Evolutionary conservation across 2,113 vertebrate genomes (phyloP).

Genomic region (Calcarius ornatus): DNA sequence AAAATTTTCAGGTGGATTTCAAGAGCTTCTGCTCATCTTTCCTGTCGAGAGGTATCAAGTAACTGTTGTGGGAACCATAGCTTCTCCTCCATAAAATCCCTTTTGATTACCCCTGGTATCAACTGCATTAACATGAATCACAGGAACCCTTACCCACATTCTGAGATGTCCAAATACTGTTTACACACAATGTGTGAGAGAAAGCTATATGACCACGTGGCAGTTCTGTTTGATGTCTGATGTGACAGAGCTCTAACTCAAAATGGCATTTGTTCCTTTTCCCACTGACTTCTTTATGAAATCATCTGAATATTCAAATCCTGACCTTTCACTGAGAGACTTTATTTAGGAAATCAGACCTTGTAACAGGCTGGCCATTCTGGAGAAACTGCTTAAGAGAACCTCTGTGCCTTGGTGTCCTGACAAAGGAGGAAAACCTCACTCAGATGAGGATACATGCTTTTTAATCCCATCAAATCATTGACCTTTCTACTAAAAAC

Average conservation of each 20-base stretch:
- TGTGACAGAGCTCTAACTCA: not conserved
- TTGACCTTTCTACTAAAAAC: not conserved
- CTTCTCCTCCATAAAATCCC: not conserved
- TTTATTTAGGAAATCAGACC: not conserved
- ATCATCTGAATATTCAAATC: not conserved
- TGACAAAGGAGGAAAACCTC: not conserved
- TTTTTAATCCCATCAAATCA: not conserved
- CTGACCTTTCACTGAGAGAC: not conserved
- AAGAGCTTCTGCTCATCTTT: not conserved
- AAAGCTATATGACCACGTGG: accelerated
- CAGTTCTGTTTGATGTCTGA: not conserved
- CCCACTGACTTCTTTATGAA: not conserved
- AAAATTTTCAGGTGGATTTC: not conserved
- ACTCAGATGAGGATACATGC: not conserved
- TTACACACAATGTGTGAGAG: not conserved
- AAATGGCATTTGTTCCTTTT: not conserved
- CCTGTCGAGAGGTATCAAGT: not conserved
- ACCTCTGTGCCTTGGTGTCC: not conserved
- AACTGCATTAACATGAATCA: not conserved
- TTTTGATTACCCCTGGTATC: not conserved
- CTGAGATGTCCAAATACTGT: not conserved
- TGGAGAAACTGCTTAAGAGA: not conserved
- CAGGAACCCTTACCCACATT: not conserved
- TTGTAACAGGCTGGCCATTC: not conserved
- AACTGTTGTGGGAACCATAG: not conserved